Conservation (phyloP, 2,797 vertebrate genomes). For the Holocentrus rufus region DNA sequence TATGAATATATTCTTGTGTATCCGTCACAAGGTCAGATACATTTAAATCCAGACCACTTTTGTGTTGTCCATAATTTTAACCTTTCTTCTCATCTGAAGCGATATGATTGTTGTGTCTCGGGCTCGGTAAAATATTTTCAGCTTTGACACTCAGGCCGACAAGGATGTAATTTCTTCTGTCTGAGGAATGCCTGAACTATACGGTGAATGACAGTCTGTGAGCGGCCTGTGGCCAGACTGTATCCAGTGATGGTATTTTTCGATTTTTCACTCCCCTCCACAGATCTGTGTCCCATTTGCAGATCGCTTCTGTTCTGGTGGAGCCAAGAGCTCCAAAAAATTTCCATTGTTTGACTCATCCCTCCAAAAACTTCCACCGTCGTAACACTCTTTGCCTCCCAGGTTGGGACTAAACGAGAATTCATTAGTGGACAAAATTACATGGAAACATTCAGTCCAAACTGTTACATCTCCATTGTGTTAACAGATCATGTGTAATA, state of each 20-base stretch:
- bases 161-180: not conserved
- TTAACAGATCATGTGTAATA: not conserved
- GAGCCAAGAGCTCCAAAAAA: not conserved
- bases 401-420: slow-evolving; percentile 1
- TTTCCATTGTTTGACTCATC: slow-evolving; percentile 16
- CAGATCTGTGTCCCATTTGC: not conserved
- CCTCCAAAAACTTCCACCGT: not conserved
- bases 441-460: no score
- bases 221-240: not conserved
- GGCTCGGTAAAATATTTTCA: not conserved
- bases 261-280: no score
- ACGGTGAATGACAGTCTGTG: not conserved
- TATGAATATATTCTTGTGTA: no score
- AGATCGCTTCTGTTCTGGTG: not conserved
- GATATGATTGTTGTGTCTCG: slow-evolving; percentile 1
- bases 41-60: no score
- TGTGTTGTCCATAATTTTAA: not conserved
- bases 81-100: not conserved
- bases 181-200: not conserved
- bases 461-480: not conserved
- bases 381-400: not conserved
- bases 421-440: no score
- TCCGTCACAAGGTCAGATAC: no score
- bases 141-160: not conserved
- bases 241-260: not conserved